Percentiles rank a stretch among this genome's conserved stretches.
Conservation (phyloP, 2,797 vertebrate genomes). For the Lepidocolaptes lacrymiger region DNA sequence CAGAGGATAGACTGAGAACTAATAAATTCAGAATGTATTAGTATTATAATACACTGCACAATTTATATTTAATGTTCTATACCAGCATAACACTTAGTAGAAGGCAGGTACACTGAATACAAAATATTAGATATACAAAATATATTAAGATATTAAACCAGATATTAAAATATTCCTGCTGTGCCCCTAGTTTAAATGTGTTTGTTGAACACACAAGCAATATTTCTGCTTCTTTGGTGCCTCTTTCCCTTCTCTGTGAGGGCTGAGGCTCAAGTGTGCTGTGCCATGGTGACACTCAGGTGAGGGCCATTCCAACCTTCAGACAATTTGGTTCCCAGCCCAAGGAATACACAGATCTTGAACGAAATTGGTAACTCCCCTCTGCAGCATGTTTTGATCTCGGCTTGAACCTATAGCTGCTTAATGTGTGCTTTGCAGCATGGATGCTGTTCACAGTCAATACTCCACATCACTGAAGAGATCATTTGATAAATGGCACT, state of each 20-base stretch:
- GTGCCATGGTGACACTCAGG: not conserved
- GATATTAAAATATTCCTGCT: not conserved
- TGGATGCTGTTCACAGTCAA: not conserved
- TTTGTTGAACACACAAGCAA: not conserved
- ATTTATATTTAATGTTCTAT: slow-evolving; percentile 4
- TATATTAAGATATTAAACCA: not conserved
- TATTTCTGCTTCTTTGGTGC: not conserved
- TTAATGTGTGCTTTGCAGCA: not conserved
- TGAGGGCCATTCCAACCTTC: not conserved
- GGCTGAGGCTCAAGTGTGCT: not conserved
- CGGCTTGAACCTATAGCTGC: not conserved
- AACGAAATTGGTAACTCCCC: not conserved
- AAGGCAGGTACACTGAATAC: not conserved
- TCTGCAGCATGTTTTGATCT: not conserved
- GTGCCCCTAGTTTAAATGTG: not conserved
- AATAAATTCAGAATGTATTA: slow-evolving; percentile 51
- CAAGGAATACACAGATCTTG: not conserved
- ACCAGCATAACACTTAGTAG: not conserved
- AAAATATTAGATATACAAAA: not conserved
- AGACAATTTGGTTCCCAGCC: not conserved
- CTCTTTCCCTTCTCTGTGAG: not conserved
- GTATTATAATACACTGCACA: not conserved
- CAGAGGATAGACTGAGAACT: slow-evolving; percentile 29
- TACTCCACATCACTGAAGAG: not conserved
- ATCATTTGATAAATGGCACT: accelerated